These are phyloP conservation scores for Eupithecia vulgata DNA, from an alignment of 2,888 invertebrate species.

Conservation along the genomic window DNA sequence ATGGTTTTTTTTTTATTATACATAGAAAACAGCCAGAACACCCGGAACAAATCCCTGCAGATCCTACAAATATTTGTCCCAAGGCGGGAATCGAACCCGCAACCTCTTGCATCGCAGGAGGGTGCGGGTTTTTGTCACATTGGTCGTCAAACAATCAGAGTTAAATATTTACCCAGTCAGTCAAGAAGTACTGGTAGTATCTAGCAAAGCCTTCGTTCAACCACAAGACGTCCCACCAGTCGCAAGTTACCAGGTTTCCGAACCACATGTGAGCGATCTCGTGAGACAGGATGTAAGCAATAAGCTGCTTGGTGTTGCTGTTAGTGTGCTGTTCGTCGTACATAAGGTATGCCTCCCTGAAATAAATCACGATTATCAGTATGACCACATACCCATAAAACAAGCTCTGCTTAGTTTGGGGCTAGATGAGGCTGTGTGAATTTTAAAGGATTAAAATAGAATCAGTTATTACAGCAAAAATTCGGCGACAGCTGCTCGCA, in stretches of 20 bases:
- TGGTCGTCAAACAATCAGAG: not conserved
- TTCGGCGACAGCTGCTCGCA: too few relatives aligned
- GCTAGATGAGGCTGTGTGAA: not conserved
- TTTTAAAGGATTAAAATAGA: too few relatives aligned
- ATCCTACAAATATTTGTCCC: too few relatives aligned
- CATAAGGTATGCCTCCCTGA: constrained; percentile 77
- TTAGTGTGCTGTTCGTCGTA: constrained; percentile 71
- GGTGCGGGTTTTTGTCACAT: too few relatives aligned
- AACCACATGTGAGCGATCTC: constrained; percentile 91
- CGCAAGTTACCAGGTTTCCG: constrained; percentile 86
- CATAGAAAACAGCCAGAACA: too few relatives aligned
- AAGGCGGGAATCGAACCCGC: too few relatives aligned
- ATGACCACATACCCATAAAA: not conserved
- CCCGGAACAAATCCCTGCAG: too few relatives aligned
- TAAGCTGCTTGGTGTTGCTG: constrained; percentile 75
- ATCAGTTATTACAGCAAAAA: too few relatives aligned
- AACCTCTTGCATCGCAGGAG: too few relatives aligned
- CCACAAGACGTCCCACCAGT: constrained; percentile 87
- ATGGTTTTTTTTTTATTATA: too few relatives aligned
- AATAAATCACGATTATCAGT: not conserved
- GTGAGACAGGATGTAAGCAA: constrained; percentile 86
- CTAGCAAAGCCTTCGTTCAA: constrained; percentile 88
- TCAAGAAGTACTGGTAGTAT: constrained; percentile 88
- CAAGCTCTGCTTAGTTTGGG: not conserved
- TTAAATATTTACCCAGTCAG: constrained; percentile 74